Conservation (phyloP, 2,113 vertebrate genomes). For the Turdus rufiventris region DNA sequence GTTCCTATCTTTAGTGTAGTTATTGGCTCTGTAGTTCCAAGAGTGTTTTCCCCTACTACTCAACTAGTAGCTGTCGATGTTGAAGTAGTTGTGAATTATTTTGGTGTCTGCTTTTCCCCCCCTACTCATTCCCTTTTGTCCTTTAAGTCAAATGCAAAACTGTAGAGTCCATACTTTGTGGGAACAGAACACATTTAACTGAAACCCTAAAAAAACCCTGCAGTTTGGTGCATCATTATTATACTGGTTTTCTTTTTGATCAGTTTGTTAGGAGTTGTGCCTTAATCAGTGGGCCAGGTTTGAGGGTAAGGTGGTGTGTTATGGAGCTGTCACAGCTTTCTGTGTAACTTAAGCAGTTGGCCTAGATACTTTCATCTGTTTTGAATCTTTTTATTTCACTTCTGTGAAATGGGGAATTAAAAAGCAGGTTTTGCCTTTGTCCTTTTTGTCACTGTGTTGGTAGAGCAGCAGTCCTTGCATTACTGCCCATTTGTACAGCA, state of each 20-base stretch:
- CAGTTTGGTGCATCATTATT: neutral
- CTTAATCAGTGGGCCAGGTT: neutral
- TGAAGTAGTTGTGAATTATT: neutral
- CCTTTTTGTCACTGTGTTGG: neutral
- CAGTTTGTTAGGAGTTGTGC: neutral
- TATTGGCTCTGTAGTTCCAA: neutral
- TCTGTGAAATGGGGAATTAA: neutral
- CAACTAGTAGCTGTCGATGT: neutral
- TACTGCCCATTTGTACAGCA: neutral
- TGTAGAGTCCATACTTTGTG: fast-evolving
- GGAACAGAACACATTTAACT: neutral
- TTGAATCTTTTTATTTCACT: neutral
- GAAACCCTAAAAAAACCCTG: neutral
- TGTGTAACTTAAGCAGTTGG: neutral
- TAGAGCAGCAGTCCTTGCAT: neutral
- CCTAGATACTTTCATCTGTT: neutral
- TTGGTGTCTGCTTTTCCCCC: fast-evolving
- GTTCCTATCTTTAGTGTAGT: neutral
- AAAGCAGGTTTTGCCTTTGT: neutral
- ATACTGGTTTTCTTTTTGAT: neutral
- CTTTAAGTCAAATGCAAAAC: neutral
- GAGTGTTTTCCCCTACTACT: neutral
- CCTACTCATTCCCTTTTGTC: fast-evolving
- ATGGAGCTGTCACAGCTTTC: neutral
- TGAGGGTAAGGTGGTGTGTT: neutral